These are phyloP conservation scores for Cygnus atratus DNA, from an alignment of 2,113 vertebrate species.

Conservation along the genomic window DNA sequence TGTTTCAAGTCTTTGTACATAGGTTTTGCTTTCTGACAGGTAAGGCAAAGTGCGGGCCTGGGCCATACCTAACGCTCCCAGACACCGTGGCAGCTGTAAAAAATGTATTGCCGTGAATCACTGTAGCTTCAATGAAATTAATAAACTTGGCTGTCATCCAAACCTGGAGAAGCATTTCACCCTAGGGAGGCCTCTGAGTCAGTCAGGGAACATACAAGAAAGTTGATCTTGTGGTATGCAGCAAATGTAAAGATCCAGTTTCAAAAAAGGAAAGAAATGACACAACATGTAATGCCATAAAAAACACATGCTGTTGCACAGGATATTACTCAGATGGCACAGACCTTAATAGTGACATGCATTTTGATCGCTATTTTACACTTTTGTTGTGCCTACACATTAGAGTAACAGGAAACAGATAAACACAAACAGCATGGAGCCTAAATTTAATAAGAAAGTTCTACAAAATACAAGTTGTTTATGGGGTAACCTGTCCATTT, in stretches of 20 bases:
- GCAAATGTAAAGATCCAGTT: slow-evolving; percentile 32
- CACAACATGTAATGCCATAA: not conserved
- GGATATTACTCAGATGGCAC: not conserved
- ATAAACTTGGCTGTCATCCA: slow-evolving; percentile 6
- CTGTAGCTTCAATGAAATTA: not conserved
- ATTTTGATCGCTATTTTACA: not conserved
- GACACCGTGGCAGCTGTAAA: not conserved
- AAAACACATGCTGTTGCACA: not conserved
- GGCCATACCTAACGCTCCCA: not conserved
- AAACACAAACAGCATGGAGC: not conserved
- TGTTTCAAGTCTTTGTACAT: not conserved
- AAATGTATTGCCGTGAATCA: not conserved
- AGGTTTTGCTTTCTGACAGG: not conserved
- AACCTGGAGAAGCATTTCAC: not conserved
- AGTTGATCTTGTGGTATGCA: not conserved
- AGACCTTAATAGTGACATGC: not conserved
- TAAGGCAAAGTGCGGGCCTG: not conserved
- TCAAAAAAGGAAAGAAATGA: slow-evolving; percentile 29
- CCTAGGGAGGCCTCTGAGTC: not conserved
- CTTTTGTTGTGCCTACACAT: not conserved
- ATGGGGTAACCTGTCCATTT: not conserved
- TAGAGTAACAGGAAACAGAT: not conserved
- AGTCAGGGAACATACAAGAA: not conserved
- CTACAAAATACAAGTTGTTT: not conserved
- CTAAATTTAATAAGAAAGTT: not conserved